Conservation (phyloP, 2,797 vertebrate genomes). For the Mormyrus hasselquistii region DNA sequence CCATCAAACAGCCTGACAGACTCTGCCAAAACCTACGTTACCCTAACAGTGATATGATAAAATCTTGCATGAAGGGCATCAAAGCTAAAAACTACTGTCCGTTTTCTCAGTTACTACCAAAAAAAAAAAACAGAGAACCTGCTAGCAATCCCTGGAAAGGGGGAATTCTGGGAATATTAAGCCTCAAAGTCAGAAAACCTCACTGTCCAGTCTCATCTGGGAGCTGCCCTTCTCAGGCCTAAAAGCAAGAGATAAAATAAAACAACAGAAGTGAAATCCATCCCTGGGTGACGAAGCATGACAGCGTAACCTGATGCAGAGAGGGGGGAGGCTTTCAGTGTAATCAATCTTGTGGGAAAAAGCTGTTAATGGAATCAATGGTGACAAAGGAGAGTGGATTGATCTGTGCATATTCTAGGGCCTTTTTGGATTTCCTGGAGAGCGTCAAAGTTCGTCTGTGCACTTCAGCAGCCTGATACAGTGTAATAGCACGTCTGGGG, state of each 20-base stretch:
- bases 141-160: neutral
- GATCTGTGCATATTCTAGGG: slow-evolving; percentile 51
- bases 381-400: slow-evolving; percentile 54
- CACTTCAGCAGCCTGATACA: slow-evolving; percentile 54
- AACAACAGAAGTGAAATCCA: slow-evolving; percentile 33
- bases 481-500: slow-evolving; percentile 63
- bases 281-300: slow-evolving; percentile 34
- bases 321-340: slow-evolving; percentile 57
- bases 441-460: slow-evolving; percentile 47
- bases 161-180: neutral
- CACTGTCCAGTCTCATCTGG: neutral
- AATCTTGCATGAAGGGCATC: neutral
- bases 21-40: neutral
- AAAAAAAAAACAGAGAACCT: neutral
- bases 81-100: neutral
- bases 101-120: neutral
- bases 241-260: neutral
- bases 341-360: slow-evolving; percentile 68
- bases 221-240: neutral
- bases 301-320: slow-evolving; percentile 57
- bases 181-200: neutral
- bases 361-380: slow-evolving; percentile 72
- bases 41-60: neutral
- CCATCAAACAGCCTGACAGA: neutral
- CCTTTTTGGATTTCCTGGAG: slow-evolving; percentile 60